Percentiles rank a stretch among this genome's conserved stretches.
These are phyloP conservation scores for Erynnis tages DNA, from an alignment of 2,888 invertebrate species.

Conservation along the genomic window DNA sequence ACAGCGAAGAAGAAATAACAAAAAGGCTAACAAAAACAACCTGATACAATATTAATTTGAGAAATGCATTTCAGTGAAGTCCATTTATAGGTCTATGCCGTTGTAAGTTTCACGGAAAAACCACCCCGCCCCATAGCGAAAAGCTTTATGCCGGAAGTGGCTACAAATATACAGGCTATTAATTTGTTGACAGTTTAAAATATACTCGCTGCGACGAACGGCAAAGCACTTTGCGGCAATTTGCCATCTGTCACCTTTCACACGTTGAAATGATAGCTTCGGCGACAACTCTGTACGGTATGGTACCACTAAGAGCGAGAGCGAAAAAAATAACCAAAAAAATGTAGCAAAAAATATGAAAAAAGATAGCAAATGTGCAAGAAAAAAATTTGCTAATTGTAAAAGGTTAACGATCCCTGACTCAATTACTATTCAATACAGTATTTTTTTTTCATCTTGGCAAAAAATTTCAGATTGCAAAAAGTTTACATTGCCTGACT, in stretches of 20 bases:
- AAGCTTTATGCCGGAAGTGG: constrained; percentile 14
- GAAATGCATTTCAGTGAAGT: background rate
- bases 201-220: constrained; percentile 28
- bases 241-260: constrained; percentile 36
- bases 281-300: constrained; percentile 14
- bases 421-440: no score
- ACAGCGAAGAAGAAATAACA: no score
- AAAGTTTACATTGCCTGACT: no score
- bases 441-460: no score
- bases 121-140: constrained; percentile 11
- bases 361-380: no score
- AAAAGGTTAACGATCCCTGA: no score
- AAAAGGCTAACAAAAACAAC: background rate
- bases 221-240: constrained; percentile 33
- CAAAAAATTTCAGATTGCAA: no score
- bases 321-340: background rate
- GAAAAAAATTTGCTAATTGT: no score
- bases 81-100: background rate
- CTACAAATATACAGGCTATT: constrained; percentile 33
- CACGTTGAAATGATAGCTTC: constrained; percentile 32
- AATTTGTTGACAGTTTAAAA: constrained; percentile 37
- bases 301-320: constrained; percentile 1
- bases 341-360: no score
- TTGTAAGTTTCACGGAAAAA: constrained; percentile 17
- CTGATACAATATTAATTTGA: background rate